These are phyloP conservation scores for Darevskia nairensis DNA, from an alignment of 2,797 vertebrate species.

Conservation along the genomic window DNA sequence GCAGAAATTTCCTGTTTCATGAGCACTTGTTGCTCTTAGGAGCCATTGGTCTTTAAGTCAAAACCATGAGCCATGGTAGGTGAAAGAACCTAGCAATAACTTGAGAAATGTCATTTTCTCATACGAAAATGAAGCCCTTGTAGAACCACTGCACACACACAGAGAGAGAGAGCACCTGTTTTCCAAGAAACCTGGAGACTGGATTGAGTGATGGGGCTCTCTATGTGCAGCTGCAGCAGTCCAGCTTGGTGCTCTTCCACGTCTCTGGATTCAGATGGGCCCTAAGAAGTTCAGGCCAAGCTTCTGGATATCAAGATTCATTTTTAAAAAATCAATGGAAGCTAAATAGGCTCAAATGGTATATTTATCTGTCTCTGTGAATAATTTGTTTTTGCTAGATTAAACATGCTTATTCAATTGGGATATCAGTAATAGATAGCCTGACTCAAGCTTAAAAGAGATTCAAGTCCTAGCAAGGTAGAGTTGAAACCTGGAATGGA, in stretches of 20 bases:
- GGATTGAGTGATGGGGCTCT: not conserved
- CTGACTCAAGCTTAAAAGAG: not conserved
- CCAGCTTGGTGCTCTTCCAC: not conserved
- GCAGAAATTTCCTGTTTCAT: not conserved
- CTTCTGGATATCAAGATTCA: not conserved
- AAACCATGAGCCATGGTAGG: not conserved
- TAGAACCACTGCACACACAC: not conserved
- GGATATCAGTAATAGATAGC: not conserved
- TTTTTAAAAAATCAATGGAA: not conserved
- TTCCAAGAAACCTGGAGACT: not conserved
- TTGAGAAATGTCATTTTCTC: not conserved
- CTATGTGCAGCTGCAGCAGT: not conserved
- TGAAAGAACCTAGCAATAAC: not conserved
- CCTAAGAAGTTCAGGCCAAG: not conserved
- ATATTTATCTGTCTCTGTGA: not conserved
- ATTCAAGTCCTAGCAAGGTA: not conserved
- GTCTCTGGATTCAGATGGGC: not conserved
- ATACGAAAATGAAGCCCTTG: not conserved
- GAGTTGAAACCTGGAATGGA: not conserved
- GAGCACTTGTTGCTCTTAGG: not conserved
- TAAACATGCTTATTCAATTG: not conserved
- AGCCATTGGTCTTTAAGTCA: not conserved
- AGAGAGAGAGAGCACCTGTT: not conserved
- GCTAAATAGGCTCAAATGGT: not conserved
- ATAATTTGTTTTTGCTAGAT: not conserved